Evolutionary conservation across 2,113 vertebrate genomes (phyloP).

Genomic region (Syngnathus scovelli): DNA sequence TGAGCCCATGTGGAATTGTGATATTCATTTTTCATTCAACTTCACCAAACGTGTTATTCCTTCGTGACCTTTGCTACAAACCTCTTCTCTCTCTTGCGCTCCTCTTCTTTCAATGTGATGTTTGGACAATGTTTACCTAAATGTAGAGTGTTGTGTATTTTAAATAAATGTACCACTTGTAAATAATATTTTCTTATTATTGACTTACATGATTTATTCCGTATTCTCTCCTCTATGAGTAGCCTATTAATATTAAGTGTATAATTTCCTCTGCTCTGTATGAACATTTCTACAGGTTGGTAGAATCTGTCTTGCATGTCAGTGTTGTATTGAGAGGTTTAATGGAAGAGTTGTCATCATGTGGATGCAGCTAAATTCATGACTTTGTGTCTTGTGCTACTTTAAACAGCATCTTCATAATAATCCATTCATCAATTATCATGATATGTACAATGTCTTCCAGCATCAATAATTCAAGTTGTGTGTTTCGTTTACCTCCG

Average conservation of each 20-base stretch:
- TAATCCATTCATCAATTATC: too few species aligned
- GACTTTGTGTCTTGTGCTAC: too few species aligned
- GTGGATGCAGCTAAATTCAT: too few species aligned
- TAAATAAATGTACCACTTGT: constrained; percentile 68
- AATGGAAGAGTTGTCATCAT: too few species aligned
- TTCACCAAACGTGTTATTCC: constrained; percentile 13
- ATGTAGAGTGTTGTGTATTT: constrained; percentile 58
- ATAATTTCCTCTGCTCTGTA: too few species aligned
- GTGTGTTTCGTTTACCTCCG: constrained; percentile 5
- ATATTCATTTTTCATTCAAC: constrained; percentile 15
- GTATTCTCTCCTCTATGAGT: neutral
- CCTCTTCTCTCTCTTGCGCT: neutral
- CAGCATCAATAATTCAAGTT: too few species aligned
- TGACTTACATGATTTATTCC: neutral
- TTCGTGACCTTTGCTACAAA: constrained; percentile 11
- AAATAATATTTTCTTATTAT: constrained; percentile 28
- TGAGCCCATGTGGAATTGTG: neutral
- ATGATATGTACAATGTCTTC: too few species aligned
- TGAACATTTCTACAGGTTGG: too few species aligned
- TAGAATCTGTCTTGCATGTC: too few species aligned
- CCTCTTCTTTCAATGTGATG: constrained; percentile 37
- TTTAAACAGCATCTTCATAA: too few species aligned
- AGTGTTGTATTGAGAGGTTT: too few species aligned
- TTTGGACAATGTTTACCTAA: constrained; percentile 53
- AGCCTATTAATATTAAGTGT: neutral